Conservation (phyloP, 2,797 vertebrate species). For the Silurus aristotelis region DNA sequence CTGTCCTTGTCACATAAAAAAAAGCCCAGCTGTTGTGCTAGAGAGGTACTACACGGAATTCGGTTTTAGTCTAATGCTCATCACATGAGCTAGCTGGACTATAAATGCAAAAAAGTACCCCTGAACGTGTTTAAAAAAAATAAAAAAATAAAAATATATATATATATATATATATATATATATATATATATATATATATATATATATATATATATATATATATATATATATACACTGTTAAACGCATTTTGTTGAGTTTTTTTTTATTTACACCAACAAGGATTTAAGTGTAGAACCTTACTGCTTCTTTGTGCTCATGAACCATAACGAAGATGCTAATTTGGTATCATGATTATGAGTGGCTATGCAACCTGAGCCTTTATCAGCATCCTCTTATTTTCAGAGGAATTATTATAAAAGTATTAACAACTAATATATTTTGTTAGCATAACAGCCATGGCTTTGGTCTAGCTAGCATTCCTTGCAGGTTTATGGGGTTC, state of each 20-base stretch:
- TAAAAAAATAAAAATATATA: too few species aligned
- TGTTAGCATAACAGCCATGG: background rate
- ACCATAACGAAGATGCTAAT: background rate
- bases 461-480: background rate
- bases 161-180: too few species aligned
- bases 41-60: slow-evolving; percentile 5
- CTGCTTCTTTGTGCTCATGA: background rate
- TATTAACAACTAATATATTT: background rate
- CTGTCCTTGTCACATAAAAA: slow-evolving; percentile 12
- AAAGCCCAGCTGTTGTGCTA: slow-evolving; percentile 24
- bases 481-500: background rate
- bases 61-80: background rate
- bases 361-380: background rate
- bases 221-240: background rate
- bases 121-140: background rate
- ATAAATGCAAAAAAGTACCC: background rate
- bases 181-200: too few species aligned
- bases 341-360: background rate
- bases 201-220: too few species aligned
- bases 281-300: background rate
- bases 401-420: background rate
- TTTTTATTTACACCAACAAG: too few species aligned
- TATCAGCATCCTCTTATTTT: background rate
- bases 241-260: background rate
- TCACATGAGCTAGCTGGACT: background rate